Evolutionary conservation across 1,140 invertebrate genomes (phyloP), one percentile per base, ranked within the genome.

Genomic region (Batillaria attramentaria): DNA sequence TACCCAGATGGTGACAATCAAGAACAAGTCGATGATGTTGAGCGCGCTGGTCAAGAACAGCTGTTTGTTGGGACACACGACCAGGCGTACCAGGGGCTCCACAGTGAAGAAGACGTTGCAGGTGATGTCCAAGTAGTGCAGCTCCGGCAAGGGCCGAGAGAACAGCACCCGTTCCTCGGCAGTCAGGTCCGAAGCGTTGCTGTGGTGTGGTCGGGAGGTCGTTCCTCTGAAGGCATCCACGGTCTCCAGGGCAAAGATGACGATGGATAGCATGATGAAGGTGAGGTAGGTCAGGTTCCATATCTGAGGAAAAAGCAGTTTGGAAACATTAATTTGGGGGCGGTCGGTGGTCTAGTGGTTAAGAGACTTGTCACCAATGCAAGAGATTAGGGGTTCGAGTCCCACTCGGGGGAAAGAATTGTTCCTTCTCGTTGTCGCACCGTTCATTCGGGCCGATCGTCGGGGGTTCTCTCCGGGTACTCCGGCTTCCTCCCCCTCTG

Each of bases 91-190:
- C 35, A 70, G 41, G 24, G 68, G 57, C 74, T 80, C 74, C 37
- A 77, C 0, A 8, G 74, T 80, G 68, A 80, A 80, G 74, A 80
- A 80, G 42, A 80, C 54, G 68, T 77, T 68, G 18, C 79, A 72
- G 28, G 69, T 72, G 65, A 72, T 72, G 68, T 80, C 79, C 24
- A 80, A 18, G 24, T 62, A 77, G 68, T 70, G 69, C 73, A 80
- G 68, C 8, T 43, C 31, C 33, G 43, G 42, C 33, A 69, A 16
- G 0, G 79, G 79, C 60, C 72, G 39, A 5, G 79, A 77, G 72
- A 70, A 69, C 46, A 77, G 50, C 37, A 62, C 31, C 20, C 33
- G 54, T 10, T 69, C 37, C n/a, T 72, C 54, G 4, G 73, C 41
- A 0, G 73, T 62, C 16, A 68, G 46, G 24, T 35, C 13, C 6